phyloP scores from a whole-genome alignment of 2,888 invertebrate genomes.

The Lochmaea capreae region DNA sequence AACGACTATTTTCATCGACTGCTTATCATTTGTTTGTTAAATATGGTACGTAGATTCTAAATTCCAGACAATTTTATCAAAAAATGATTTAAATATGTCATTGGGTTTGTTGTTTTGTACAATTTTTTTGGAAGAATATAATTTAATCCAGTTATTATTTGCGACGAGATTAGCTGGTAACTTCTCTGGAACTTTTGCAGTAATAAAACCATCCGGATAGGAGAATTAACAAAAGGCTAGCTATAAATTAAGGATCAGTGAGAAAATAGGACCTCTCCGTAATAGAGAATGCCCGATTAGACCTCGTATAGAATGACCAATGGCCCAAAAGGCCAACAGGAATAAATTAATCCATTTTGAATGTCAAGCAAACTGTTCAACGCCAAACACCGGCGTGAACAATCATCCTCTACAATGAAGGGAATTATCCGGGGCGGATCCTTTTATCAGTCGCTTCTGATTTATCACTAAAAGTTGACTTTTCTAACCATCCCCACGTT shows the following conservation, averaged over 20 bases:
- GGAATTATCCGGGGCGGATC: constrained; percentile 46
- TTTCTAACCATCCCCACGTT: constrained; percentile 33
- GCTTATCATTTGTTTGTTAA: no score
- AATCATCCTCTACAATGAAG: constrained; percentile 50
- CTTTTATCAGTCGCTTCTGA: constrained; percentile 43
- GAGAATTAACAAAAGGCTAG: constrained; percentile 38
- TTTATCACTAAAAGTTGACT: constrained; percentile 41
- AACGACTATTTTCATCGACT: no score
- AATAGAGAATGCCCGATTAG: constrained; percentile 49
- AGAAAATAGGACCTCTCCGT: constrained; percentile 38
- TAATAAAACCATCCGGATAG: constrained; percentile 24
- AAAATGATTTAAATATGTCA: no score
- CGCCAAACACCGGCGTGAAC: constrained; percentile 51
- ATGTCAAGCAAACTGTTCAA: constrained; percentile 53
- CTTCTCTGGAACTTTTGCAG: constrained; percentile 23
- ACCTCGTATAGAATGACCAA: constrained; percentile 48
- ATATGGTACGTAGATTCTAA: no score
- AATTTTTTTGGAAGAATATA: neutral
- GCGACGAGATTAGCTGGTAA: constrained; percentile 14
- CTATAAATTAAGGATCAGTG: constrained; percentile 44
- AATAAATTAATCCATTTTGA: constrained; percentile 55
- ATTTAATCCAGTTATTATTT: neutral
- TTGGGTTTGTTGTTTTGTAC: no score
- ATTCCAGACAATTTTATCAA: no score
- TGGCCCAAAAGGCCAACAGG: constrained; percentile 46